phyloP scores from a whole-genome alignment of 2,888 invertebrate genomes.

The Nasonovia ribisnigri region DNA sequence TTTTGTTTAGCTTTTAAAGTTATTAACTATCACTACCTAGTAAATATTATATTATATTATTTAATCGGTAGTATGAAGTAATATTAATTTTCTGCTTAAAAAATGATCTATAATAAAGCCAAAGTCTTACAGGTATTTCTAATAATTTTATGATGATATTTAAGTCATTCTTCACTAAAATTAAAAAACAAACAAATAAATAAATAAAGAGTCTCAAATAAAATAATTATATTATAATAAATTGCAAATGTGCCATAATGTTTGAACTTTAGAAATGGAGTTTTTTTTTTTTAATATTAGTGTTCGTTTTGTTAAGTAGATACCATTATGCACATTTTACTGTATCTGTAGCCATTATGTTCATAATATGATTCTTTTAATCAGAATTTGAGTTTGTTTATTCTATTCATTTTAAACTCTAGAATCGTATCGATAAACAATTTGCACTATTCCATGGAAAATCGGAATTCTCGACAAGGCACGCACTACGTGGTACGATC shows the following conservation, averaged over 20 bases:
- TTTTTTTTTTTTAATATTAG: background rate
- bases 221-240: background rate
- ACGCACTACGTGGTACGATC: background rate
- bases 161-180: background rate
- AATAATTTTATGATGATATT: background rate
- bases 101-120: background rate
- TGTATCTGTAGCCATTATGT: background rate
- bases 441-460: background rate
- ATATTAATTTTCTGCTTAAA: background rate
- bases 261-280: background rate
- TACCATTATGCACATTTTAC: background rate
- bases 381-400: background rate
- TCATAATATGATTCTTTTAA: background rate
- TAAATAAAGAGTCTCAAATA: background rate
- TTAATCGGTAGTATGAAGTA: background rate
- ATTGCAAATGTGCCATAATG: background rate
- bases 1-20: background rate
- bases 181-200: background rate
- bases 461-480: background rate
- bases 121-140: background rate
- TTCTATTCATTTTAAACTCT: background rate
- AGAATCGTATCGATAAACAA: background rate
- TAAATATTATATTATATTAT: background rate
- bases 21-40: background rate
- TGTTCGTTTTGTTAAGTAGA: background rate